These are phyloP conservation scores for Lacerta agilis DNA, from an alignment of 2,797 vertebrate species.

Conservation along the genomic window DNA sequence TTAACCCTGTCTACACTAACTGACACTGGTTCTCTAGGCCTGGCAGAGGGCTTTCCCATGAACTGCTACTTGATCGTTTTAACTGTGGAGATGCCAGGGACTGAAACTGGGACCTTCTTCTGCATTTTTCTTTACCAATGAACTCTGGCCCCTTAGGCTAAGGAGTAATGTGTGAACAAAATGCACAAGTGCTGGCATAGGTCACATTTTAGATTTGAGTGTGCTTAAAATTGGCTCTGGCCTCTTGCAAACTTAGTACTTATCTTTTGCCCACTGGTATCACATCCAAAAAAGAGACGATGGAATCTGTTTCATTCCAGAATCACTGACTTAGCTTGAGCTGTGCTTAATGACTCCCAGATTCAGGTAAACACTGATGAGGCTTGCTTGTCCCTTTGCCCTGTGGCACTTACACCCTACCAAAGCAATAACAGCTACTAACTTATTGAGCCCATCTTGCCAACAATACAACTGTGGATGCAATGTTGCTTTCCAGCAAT, in stretches of 20 bases:
- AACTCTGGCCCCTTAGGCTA: not conserved
- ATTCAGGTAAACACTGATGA: not conserved
- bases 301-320: not conserved
- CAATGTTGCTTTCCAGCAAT: constrained; percentile 35
- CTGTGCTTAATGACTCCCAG: not conserved
- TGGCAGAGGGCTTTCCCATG: not conserved
- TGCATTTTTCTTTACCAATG: not conserved
- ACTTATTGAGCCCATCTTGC: not conserved
- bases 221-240: not conserved
- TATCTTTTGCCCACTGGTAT: not conserved
- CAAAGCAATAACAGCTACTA: not conserved
- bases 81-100: not conserved
- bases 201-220: not conserved
- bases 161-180: not conserved
- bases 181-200: not conserved
- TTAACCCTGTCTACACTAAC: not conserved
- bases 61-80: not conserved
- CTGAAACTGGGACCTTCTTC: not conserved
- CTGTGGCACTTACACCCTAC: not conserved
- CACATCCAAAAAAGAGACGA: not conserved
- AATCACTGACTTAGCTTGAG: not conserved
- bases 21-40: not conserved
- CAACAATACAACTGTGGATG: constrained; percentile 29
- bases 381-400: not conserved
- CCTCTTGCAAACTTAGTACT: not conserved